A percentile compares a stretch with the other conserved stretches of the same genome.
Evolutionary conservation across 2,888 invertebrate genomes (phyloP).

Genomic region (Pristionchus arcanus): DNA sequence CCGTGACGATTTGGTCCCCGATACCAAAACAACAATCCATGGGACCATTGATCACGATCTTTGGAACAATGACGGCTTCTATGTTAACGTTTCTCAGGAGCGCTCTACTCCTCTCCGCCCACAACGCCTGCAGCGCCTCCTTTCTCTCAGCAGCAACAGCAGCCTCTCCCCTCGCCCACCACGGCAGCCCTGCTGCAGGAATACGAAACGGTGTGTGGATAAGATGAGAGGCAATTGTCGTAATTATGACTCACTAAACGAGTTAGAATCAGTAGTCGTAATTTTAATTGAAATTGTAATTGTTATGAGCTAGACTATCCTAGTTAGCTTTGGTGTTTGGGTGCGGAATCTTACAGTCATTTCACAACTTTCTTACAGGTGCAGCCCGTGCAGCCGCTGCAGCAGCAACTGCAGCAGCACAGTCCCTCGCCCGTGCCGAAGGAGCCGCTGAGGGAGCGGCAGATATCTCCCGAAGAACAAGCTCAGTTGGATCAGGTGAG

Average conservation of each 20-base stretch:
- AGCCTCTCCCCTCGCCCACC: conserved; percentile 31
- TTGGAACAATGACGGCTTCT: no score
- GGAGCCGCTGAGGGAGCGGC: not conserved
- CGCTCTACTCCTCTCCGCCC: not conserved
- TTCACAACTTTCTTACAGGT: no score
- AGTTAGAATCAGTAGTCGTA: no score
- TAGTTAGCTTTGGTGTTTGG: no score
- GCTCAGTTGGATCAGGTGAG: conserved; percentile 35
- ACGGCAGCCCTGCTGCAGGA: conserved; percentile 21
- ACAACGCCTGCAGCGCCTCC: not conserved
- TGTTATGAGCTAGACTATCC: no score
- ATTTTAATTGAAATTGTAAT: no score
- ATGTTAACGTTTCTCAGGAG: not conserved
- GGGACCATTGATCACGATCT: no score
- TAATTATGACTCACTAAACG: no score
- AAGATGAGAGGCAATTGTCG: no score
- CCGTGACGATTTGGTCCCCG: not conserved
- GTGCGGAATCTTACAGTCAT: no score
- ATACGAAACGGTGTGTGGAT: no score
- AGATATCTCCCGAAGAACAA: conserved; percentile 33
- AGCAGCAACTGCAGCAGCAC: not conserved
- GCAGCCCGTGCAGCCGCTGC: conserved; percentile 35
- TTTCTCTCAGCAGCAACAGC: not conserved
- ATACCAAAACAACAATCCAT: no score
- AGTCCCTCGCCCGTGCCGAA: not conserved